phyloP scores from a whole-genome alignment of 2,113 vertebrate genomes.

The Talpa occidentalis region DNA sequence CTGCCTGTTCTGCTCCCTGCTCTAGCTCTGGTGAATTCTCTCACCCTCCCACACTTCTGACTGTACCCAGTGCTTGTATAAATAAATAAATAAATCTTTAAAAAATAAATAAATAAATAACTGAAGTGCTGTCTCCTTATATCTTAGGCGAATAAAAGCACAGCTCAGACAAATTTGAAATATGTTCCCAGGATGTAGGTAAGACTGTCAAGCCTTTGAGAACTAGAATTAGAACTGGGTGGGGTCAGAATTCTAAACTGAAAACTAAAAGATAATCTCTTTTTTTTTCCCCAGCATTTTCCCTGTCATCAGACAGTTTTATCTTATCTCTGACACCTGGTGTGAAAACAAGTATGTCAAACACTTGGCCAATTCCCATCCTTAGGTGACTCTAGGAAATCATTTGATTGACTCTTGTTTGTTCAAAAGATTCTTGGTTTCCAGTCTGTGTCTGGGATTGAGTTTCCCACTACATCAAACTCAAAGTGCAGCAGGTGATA shows the following conservation, averaged over 20 bases:
- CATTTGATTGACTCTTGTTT: slow-evolving; percentile 31
- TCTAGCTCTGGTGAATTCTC: too few species aligned
- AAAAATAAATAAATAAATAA: too few species aligned
- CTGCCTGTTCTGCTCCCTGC: too few species aligned
- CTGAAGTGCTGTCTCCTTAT: neutral
- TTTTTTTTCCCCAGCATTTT: neutral
- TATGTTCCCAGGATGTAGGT: neutral
- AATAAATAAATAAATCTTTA: too few species aligned
- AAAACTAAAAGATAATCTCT: neutral
- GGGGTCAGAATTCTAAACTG: neutral
- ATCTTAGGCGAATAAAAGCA: neutral
- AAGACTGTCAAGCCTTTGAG: neutral
- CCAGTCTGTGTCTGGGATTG: neutral
- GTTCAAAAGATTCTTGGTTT: slow-evolving; percentile 17
- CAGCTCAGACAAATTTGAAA: neutral
- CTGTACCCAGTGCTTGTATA: too few species aligned
- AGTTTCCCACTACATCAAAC: neutral
- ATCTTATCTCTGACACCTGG: slow-evolving; percentile 40
- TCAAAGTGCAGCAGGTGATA: neutral
- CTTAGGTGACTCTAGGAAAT: neutral
- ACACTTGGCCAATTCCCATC: slow-evolving; percentile 2
- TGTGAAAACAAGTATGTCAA: slow-evolving; percentile 40
- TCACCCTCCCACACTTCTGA: too few species aligned
- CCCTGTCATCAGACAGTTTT: neutral
- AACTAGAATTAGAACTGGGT: neutral